These are phyloP conservation scores for Stegophylla sp. DNA, from an alignment of 2,888 invertebrate genomes.

Conservation along the genomic window DNA sequence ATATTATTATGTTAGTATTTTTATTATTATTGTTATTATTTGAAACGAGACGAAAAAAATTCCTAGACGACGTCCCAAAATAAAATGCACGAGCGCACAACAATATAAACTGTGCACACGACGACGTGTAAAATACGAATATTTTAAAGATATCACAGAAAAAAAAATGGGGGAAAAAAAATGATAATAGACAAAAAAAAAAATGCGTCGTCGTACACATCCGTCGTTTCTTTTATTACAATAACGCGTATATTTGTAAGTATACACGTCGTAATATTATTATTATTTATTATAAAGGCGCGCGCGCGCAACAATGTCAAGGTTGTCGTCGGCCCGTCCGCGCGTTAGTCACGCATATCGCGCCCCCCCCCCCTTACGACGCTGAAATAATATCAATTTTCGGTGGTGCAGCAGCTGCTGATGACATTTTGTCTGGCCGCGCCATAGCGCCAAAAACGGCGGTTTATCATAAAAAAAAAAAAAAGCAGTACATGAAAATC, in stretches of 20 bases:
- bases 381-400: too few species aligned
- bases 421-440: constrained; percentile 13
- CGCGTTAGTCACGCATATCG: constrained; percentile 43
- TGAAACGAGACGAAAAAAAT: not conserved
- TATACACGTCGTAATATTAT: not conserved
- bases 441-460: not conserved
- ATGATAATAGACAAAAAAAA: not conserved
- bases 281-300: not conserved
- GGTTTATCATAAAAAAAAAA: not conserved
- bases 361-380: not conserved
- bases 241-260: not conserved
- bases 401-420: too few species aligned
- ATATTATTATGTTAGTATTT: too few species aligned
- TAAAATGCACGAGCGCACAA: not conserved
- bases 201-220: not conserved
- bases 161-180: not conserved
- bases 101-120: too few species aligned
- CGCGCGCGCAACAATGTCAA: constrained; percentile 48
- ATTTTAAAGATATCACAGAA: not conserved
- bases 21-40: too few species aligned
- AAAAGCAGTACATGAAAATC: not conserved
- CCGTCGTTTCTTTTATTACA: not conserved
- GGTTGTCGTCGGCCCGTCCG: constrained; percentile 8
- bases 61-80: not conserved
- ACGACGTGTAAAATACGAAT: not conserved